Conservation (phyloP, 2,888 invertebrate species). For the Cerceris ruficornis region DNA sequence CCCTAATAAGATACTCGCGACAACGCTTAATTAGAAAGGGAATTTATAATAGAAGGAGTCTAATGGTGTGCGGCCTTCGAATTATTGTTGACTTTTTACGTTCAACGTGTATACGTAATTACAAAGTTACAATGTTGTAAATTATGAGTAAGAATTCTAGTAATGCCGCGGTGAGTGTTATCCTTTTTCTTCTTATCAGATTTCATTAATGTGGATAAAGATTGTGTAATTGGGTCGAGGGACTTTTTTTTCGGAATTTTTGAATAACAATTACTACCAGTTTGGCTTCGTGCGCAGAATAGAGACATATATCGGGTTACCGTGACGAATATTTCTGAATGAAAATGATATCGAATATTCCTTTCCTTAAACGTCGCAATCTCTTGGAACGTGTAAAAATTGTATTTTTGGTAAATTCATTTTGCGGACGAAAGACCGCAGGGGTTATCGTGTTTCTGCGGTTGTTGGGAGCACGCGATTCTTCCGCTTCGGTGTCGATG, state of each 20-base stretch:
- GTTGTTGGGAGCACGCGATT: constrained; percentile 21
- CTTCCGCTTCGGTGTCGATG: constrained; percentile 20
- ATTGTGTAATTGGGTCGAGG: no score
- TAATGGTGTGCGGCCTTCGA: constrained; percentile 11
- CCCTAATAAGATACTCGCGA: not conserved
- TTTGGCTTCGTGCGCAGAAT: no score
- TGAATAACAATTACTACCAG: no score
- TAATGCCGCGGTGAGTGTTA: not conserved
- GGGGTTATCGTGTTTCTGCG: constrained; percentile 48
- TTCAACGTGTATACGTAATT: not conserved
- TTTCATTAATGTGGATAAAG: not conserved
- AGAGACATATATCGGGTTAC: no score
- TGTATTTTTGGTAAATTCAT: constrained; percentile 21
- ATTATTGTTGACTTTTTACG: constrained; percentile 9
- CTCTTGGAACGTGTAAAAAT: not conserved
- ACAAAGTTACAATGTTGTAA: constrained; percentile 3
- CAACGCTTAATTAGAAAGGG: constrained; percentile 5
- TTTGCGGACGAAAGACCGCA: constrained; percentile 15
- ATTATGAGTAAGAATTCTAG: not conserved
- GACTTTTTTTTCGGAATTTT: no score
- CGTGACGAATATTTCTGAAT: no score
- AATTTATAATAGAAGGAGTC: not conserved
- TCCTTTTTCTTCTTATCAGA: not conserved
- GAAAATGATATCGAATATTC: no score
- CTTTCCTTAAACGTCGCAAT: not conserved